Conservation (phyloP, 2,113 vertebrate genomes). For the Festucalex cinctus region DNA sequence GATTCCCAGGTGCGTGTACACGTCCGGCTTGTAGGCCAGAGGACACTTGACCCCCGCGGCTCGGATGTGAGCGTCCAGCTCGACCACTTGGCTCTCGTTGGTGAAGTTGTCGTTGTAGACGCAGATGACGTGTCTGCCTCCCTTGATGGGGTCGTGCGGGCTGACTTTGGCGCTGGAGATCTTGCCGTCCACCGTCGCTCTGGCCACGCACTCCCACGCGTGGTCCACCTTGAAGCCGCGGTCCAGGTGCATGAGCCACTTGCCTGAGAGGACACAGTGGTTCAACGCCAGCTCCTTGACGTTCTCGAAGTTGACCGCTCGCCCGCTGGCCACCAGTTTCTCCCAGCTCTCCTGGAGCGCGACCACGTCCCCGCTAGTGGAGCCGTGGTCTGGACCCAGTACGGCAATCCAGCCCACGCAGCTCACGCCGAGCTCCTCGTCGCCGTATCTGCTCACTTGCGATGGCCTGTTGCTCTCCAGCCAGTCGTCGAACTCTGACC, state of each 20-base stretch:
- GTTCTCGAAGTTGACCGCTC: conserved; percentile 73
- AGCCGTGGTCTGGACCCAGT: conserved; percentile 63
- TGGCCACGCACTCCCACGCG: conserved; percentile 83
- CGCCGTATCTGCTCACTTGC: conserved; percentile 75
- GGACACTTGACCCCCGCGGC: conserved; percentile 81
- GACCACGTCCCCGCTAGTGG: conserved; percentile 56
- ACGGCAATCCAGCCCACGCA: conserved; percentile 85
- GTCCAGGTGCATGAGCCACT: conserved; percentile 87
- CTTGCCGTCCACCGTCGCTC: conserved; percentile 76
- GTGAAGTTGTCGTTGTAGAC: conserved; percentile 84
- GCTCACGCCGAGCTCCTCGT: conserved; percentile 57
- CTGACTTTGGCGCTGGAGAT: conserved; percentile 81
- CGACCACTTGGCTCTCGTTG: conserved; percentile 77
- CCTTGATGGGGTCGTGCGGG: conserved; percentile 65
- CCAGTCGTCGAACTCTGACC: conserved; percentile 80
- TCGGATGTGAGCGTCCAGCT: conserved; percentile 78
- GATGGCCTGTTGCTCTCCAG: conserved; percentile 84
- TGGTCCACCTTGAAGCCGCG: conserved; percentile 87
- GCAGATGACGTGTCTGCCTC: conserved; percentile 81
- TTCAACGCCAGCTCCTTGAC: conserved; percentile 84
- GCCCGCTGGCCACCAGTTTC: conserved; percentile 73
- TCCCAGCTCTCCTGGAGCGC: conserved; percentile 86
- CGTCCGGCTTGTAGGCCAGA: conserved; percentile 85
- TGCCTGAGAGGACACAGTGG: conserved; percentile 78
- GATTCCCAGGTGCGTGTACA: conserved; percentile 86